Evolutionary conservation across 2,888 invertebrate genomes (phyloP).

Genomic region (Asteroscopus sphinx): DNA sequence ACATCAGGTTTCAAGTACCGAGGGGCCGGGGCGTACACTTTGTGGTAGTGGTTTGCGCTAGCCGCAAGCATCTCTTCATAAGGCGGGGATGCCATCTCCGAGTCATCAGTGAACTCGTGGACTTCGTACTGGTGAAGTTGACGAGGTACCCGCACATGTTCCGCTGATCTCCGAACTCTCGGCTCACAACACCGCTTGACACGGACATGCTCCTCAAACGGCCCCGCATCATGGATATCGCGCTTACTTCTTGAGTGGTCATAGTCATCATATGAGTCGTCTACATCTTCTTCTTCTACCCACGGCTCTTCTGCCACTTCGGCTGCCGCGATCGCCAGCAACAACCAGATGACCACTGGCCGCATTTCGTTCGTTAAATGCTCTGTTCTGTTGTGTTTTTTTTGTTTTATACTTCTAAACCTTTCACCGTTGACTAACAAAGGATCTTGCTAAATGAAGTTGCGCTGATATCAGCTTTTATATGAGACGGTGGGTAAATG

Average conservation of each 20-base stretch:
- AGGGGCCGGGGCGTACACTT: slow-evolving; percentile 71
- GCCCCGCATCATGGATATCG: slow-evolving; percentile 68
- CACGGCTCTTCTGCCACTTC: slow-evolving; percentile 73
- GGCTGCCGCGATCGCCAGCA: slow-evolving; percentile 70
- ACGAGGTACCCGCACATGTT: slow-evolving; percentile 69
- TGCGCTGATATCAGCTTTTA: slow-evolving; percentile 64
- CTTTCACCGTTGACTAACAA: slow-evolving; percentile 79
- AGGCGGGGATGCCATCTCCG: slow-evolving; percentile 69
- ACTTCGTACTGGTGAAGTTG: slow-evolving; percentile 85
- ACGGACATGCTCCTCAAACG: slow-evolving; percentile 75
- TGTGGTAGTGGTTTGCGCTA: slow-evolving; percentile 84
- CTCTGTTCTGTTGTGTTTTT: slow-evolving; percentile 68
- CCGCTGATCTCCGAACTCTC: slow-evolving; percentile 63
- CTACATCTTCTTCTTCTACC: slow-evolving; percentile 77
- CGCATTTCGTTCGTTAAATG: slow-evolving; percentile 76
- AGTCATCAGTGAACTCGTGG: slow-evolving; percentile 76
- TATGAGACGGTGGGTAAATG: slow-evolving; percentile 70
- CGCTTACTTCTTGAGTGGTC: slow-evolving; percentile 66
- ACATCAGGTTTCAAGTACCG: slow-evolving; percentile 68
- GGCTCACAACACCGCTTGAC: slow-evolving; percentile 73
- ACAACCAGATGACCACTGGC: slow-evolving; percentile 70
- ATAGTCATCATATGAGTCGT: slow-evolving; percentile 70
- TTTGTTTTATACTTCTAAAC: slow-evolving; percentile 80
- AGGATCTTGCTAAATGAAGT: slow-evolving; percentile 71
- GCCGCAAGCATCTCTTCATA: slow-evolving; percentile 85